Conservation (phyloP, 2,113 vertebrate species). For the Macrotis lagotis region DNA sequence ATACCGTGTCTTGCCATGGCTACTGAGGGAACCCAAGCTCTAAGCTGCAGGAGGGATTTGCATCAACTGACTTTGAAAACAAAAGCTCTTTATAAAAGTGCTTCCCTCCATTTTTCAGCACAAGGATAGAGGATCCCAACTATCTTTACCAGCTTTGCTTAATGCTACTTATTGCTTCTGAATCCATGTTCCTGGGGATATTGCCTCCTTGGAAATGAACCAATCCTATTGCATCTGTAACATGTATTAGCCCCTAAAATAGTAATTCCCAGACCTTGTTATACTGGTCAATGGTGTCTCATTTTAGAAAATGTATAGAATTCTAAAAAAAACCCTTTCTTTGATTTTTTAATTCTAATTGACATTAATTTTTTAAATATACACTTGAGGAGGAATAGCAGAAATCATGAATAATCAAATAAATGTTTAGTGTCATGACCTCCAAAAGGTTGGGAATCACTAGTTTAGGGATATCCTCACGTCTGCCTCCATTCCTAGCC, state of each 20-base stretch:
- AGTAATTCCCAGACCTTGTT: slow-evolving; percentile 6
- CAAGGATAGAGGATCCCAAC: slow-evolving; percentile 5
- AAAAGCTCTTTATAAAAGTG: background rate
- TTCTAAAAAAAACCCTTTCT: slow-evolving; percentile 31
- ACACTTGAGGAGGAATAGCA: slow-evolving; percentile 3
- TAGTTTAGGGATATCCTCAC: background rate
- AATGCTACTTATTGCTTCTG: background rate
- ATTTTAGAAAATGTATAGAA: slow-evolving; percentile 61
- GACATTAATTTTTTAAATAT: slow-evolving; percentile 34
- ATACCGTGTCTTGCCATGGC: background rate
- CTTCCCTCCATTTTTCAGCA: background rate
- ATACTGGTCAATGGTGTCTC: slow-evolving; percentile 41
- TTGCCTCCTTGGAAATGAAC: slow-evolving; percentile 43
- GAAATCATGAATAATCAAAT: slow-evolving; percentile 9
- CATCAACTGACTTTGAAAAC: background rate
- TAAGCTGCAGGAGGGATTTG: background rate
- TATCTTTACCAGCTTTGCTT: slow-evolving; percentile 6
- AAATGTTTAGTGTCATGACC: slow-evolving; percentile 4
- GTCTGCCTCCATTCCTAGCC: background rate
- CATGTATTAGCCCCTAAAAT: slow-evolving; percentile 15
- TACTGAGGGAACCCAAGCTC: background rate
- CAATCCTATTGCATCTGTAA: slow-evolving; percentile 15
- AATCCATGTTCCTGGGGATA: background rate
- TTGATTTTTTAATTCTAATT: slow-evolving; percentile 29
- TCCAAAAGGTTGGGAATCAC: background rate